Conservation (phyloP, 2,888 invertebrate species). For the Hemithea aestivaria region DNA sequence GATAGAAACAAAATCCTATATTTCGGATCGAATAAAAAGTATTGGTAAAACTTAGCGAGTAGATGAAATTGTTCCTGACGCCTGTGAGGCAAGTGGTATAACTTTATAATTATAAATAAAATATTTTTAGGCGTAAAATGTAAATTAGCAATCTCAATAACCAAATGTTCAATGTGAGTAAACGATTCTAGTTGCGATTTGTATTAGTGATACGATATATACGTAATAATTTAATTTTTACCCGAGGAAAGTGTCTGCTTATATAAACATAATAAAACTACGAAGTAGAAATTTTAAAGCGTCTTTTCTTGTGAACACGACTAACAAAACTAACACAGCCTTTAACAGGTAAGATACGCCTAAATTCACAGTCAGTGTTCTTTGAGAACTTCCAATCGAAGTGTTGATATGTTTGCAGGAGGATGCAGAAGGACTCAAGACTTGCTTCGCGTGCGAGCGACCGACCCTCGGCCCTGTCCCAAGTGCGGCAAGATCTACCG, state of each 20-base stretch:
- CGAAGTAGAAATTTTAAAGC: slow-evolving; percentile 58
- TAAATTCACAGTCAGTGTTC: too few relatives aligned
- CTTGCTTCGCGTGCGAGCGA: slow-evolving; percentile 91
- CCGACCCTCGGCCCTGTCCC: slow-evolving; percentile 94
- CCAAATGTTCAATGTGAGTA: slow-evolving; percentile 78
- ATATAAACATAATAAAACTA: slow-evolving; percentile 77
- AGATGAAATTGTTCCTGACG: slow-evolving; percentile 78
- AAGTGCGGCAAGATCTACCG: slow-evolving; percentile 96
- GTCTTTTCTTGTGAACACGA: slow-evolving; percentile 23
- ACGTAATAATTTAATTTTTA: slow-evolving; percentile 79
- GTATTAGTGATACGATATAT: slow-evolving; percentile 78
- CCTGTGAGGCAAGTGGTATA: slow-evolving; percentile 76
- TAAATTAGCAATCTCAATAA: slow-evolving; percentile 72
- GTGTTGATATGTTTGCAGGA: slow-evolving; percentile 38
- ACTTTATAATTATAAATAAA: slow-evolving; percentile 61
- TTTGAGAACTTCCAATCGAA: slow-evolving; percentile 1
- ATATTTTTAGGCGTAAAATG: slow-evolving; percentile 61
- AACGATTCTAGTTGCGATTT: slow-evolving; percentile 76
- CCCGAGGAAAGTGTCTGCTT: slow-evolving; percentile 76
- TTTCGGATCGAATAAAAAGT: slow-evolving; percentile 56
- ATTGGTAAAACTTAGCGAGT: slow-evolving; percentile 73
- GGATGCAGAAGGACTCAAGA: slow-evolving; percentile 90
- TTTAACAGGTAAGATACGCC: too few relatives aligned
- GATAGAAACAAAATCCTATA: slow-evolving; percentile 68
- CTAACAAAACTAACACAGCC: slow-evolving; percentile 10